These are phyloP conservation scores for Sclerurus mexicanus DNA, from an alignment of 2,113 vertebrate species.

Conservation along the genomic window DNA sequence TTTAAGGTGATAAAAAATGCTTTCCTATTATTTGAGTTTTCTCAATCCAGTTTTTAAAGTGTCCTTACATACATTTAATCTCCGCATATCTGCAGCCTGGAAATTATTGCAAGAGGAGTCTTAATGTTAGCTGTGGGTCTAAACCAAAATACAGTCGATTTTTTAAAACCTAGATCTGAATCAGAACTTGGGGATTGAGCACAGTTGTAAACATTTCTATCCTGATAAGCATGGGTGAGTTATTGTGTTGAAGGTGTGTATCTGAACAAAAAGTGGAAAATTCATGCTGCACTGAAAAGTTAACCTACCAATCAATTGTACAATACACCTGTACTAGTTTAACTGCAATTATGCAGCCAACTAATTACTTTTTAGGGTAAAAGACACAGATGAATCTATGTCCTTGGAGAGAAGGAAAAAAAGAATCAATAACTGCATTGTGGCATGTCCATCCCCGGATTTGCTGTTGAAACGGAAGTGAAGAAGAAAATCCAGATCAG, in stretches of 20 bases:
- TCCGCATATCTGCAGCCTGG: neutral
- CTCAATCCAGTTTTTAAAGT: neutral
- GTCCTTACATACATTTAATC: neutral
- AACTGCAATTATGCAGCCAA: neutral
- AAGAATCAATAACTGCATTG: neutral
- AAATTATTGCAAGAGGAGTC: neutral
- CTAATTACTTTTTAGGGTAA: neutral
- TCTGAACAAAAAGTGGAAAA: neutral
- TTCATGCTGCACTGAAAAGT: neutral
- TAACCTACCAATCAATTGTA: neutral
- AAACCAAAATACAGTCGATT: neutral
- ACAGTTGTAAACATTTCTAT: neutral
- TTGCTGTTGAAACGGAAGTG: neutral
- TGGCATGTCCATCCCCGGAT: neutral
- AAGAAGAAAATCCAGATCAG: neutral
- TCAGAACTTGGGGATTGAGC: neutral
- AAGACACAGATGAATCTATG: neutral
- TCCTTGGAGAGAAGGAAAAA: neutral
- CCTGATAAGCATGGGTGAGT: neutral
- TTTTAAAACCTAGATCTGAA: neutral
- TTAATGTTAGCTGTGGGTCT: neutral
- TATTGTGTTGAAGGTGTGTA: neutral
- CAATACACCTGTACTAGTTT: neutral
- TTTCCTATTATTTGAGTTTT: neutral
- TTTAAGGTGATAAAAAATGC: neutral